phyloP scores from a whole-genome alignment of 2,888 invertebrate genomes.

The Drosophila kanekoi region DNA sequence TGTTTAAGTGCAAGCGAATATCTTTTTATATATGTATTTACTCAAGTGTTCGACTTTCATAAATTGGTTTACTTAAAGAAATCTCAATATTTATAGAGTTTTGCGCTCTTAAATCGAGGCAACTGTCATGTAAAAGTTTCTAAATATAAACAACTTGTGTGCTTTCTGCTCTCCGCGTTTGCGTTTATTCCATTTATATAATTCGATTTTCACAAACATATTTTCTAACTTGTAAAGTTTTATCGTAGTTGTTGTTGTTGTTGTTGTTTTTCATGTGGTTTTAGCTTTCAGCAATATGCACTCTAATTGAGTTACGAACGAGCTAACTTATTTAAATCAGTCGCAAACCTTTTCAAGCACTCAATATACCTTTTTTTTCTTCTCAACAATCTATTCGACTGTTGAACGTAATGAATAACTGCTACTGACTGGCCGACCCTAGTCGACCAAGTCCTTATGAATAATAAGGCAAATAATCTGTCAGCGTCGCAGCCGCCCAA shows the following conservation, averaged over 20 bases:
- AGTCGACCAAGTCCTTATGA: conserved; percentile 64
- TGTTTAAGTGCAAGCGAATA: not conserved
- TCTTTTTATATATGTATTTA: too few relatives aligned
- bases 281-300: not conserved
- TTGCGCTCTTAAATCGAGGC: not conserved
- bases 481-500: conserved; percentile 75
- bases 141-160: not conserved
- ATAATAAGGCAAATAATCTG: conserved; percentile 82
- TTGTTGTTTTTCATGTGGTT: not conserved
- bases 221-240: not conserved
- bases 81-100: too few relatives aligned
- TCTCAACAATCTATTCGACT: not conserved
- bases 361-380: conserved; percentile 35
- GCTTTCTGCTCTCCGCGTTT: not conserved
- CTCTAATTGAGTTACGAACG: conserved; percentile 31
- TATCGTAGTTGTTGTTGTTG: not conserved
- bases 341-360: conserved; percentile 30
- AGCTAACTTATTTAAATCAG: conserved; percentile 18
- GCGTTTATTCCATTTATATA: conserved; percentile 14
- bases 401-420: conserved; percentile 56
- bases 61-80: too few relatives aligned
- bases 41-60: too few relatives aligned
- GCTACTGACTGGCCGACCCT: conserved; percentile 29
- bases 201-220: conserved; percentile 16
- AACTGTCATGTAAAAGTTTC: not conserved